Base-by-base conservation (phyloP, 2,888 invertebrate species). In the Cheilosia urbana region DNA sequence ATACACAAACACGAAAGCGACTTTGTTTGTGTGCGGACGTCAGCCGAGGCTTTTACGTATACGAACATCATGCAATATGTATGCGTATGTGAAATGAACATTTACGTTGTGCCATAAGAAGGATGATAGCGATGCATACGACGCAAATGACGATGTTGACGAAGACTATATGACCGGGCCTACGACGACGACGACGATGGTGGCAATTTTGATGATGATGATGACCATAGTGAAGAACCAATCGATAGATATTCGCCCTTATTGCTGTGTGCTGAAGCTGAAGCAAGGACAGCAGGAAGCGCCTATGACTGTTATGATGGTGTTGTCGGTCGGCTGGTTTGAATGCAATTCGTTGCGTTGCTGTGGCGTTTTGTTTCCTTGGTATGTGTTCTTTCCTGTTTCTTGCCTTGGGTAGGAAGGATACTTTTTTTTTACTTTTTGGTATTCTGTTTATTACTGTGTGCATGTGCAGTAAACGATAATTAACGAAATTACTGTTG, bases 91-190 rank as follows among this genome's bases (percentile, higher is more conserved):
- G 13, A 71, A 76, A 69, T 69, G 57, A 76, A 66, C 66, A 69
- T 72, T 60, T 69, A 69, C 24, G 68, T 60, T 75, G 40, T 27
- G 47, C 53, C 66, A 60, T 77, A 85, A 81, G 85, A 81, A 81
- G 76, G 72, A 80, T 66, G 51, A 85, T 77, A 77, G 77, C 76
- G 72, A 80, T 65, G 75, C 84, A 84, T 75, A 84, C 83, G 73
- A 85, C 80, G 62, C 66, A 81, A 76, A 85, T 77, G 76, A 85
- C 81, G 81, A 85, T 76, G 85, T 85, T 66, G 85, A 76, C 76
- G 85, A 77, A 81, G 85, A 81, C 81, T 81, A 55, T 24, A 60
- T 24, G 58, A 49, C 15, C 65, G 40, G 65, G 58, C 76, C 51
- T 53, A 60, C 58, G 66, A 68, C 73, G 57, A 47, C 63, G 63